A percentile compares a stretch with the other conserved stretches of the same genome.
These are phyloP conservation scores for Antedon mediterranea DNA, from an alignment of 53 echinoderm and acorn worm species.

Conservation along the genomic window DNA sequence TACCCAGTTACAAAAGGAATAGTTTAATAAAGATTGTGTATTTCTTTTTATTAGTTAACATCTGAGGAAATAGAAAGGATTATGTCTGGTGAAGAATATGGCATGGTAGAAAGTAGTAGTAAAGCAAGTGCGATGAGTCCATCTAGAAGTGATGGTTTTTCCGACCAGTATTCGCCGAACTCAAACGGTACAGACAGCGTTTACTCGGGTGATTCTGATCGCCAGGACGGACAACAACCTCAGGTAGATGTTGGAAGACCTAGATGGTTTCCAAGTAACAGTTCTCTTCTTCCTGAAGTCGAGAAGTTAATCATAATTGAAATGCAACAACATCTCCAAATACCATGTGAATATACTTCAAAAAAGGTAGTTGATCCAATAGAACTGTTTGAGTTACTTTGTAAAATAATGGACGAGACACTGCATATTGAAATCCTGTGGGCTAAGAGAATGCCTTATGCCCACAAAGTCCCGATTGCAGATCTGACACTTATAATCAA, in stretches of 20 bases:
- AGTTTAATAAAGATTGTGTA: too few relatives aligned
- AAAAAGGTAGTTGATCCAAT: slow-evolving; percentile 34
- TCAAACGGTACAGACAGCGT: slow-evolving; percentile 39
- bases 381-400: slow-evolving; percentile 69
- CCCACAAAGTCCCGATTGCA: slow-evolving; percentile 31
- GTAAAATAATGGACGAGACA: slow-evolving; percentile 73
- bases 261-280: slow-evolving; percentile 4
- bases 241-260: background rate
- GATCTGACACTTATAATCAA: slow-evolving; percentile 60
- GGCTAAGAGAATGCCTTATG: slow-evolving; percentile 74
- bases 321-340: slow-evolving; percentile 25
- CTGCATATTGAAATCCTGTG: slow-evolving; percentile 73
- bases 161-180: slow-evolving; percentile 84
- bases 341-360: slow-evolving; percentile 33
- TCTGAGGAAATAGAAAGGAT: slow-evolving; percentile 91
- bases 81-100: slow-evolving; percentile 95
- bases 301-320: slow-evolving; percentile 70
- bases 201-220: slow-evolving; percentile 10
- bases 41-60: slow-evolving; percentile 28
- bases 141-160: slow-evolving; percentile 80
- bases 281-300: slow-evolving; percentile 53
- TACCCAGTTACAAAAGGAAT: too few relatives aligned
- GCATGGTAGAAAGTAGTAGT: slow-evolving; percentile 33
- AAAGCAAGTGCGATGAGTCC: slow-evolving; percentile 40
- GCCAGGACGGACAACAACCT: background rate